These are phyloP conservation scores for Halictus rubicundus DNA, from an alignment of 1,140 invertebrate genomes.

Conservation along the genomic window DNA sequence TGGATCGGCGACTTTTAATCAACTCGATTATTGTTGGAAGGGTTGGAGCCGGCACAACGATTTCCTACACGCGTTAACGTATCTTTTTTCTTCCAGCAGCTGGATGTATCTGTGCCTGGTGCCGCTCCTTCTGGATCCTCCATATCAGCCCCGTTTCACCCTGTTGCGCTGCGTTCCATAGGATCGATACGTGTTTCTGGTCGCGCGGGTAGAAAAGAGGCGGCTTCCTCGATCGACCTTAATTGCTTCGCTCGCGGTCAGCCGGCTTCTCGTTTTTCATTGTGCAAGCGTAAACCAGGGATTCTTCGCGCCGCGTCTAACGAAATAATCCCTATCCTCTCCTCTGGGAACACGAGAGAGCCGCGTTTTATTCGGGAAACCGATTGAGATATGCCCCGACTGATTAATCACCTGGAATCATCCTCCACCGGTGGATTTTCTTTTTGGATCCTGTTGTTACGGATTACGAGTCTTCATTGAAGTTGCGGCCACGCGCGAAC, in stretches of 20 bases:
- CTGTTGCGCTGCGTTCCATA: constrained; percentile 28
- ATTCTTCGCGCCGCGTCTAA: constrained; percentile 26
- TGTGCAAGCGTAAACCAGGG: constrained; percentile 13
- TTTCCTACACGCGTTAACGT: constrained; percentile 54
- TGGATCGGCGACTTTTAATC: constrained; percentile 68
- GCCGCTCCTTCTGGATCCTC: constrained; percentile 33
- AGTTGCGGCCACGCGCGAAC: too few relatives aligned
- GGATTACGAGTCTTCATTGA: too few relatives aligned
- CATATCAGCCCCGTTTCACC: constrained; percentile 3
- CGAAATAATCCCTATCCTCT: constrained; percentile 49
- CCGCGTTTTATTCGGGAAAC: constrained; percentile 38
- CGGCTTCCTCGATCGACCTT: constrained; percentile 63
- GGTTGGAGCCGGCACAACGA: constrained; percentile 58
- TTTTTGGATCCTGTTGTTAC: too few relatives aligned
- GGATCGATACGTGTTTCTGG: constrained; percentile 21
- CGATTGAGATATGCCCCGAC: neutral
- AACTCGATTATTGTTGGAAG: constrained; percentile 68
- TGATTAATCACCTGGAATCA: neutral
- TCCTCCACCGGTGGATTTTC: neutral
- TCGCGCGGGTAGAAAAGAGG: constrained; percentile 32
- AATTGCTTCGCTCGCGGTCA: constrained; percentile 61
- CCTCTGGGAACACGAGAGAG: constrained; percentile 7
- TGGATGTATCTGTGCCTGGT: neutral
- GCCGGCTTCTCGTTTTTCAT: constrained; percentile 51
- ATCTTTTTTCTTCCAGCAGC: constrained; percentile 43